phyloP scores from a whole-genome alignment of 1,140 invertebrate species.

The Lineus longissimus region DNA sequence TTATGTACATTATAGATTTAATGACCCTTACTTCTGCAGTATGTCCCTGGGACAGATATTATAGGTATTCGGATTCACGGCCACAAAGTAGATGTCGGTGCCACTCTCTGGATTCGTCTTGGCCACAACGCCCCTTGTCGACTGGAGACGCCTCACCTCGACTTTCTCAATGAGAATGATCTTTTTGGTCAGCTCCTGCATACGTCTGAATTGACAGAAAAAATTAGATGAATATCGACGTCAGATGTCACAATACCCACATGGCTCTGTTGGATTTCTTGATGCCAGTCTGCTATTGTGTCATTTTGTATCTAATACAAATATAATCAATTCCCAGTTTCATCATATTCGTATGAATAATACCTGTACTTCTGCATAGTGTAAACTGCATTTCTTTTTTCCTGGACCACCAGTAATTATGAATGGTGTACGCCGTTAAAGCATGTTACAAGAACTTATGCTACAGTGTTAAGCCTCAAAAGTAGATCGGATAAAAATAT shows the following conservation, averaged over 20 bases:
- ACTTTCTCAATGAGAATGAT: conserved; percentile 19
- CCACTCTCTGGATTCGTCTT: conserved; percentile 11
- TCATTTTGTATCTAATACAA: background rate
- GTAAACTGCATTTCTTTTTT: too few relatives aligned
- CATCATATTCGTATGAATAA: too few relatives aligned
- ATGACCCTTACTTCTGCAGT: conserved; percentile 69
- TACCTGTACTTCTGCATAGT: too few relatives aligned
- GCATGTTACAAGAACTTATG: too few relatives aligned
- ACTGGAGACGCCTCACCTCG: conserved; percentile 67
- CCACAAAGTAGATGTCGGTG: conserved; percentile 82
- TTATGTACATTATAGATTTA: too few relatives aligned
- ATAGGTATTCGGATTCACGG: conserved; percentile 74
- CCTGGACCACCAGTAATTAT: too few relatives aligned
- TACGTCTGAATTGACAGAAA: conserved; percentile 42
- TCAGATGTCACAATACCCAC: too few relatives aligned
- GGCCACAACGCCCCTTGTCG: conserved; percentile 1
- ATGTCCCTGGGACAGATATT: conserved; percentile 70
- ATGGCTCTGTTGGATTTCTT: background rate
- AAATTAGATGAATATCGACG: background rate
- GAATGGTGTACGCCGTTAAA: too few relatives aligned
- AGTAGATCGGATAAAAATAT: too few relatives aligned
- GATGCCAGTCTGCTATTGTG: background rate
- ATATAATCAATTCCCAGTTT: too few relatives aligned
- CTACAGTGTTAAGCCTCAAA: too few relatives aligned
- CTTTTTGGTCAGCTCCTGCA: conserved; percentile 66